Evolutionary conservation across 2,797 vertebrate genomes (phyloP).

Genomic region (Acanthurus lineatus): DNA sequence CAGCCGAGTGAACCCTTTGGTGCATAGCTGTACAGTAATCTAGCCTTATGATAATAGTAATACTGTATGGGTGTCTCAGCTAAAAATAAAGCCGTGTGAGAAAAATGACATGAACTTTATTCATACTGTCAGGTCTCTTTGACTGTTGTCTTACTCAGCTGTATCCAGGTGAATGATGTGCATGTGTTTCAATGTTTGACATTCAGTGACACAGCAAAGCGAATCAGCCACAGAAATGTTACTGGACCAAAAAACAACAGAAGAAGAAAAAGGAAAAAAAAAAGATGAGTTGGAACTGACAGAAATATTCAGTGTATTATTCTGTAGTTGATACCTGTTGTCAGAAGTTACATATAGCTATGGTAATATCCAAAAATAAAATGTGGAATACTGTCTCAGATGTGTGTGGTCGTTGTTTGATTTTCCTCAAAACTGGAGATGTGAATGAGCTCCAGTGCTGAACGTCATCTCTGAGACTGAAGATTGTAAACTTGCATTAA

Average conservation of each 20-base stretch:
- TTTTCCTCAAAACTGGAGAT: background rate
- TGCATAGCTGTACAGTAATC: conserved; percentile 91
- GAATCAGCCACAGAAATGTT: conserved; percentile 86
- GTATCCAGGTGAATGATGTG: conserved; percentile 92
- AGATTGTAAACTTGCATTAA: background rate
- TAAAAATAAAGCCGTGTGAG: conserved; percentile 64
- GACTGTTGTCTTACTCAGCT: conserved; percentile 87
- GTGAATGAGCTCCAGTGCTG: background rate
- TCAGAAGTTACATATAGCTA: conserved; percentile 94
- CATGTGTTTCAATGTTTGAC: conserved; percentile 92
- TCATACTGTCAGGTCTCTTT: conserved; percentile 82
- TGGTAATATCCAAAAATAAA: conserved; percentile 95
- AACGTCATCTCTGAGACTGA: background rate
- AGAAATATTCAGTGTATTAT: conserved; percentile 85
- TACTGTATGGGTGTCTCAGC: conserved; percentile 83
- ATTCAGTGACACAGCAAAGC: conserved; percentile 73
- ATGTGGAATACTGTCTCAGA: conserved; percentile 86
- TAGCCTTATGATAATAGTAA: conserved; percentile 92
- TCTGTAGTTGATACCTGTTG: conserved; percentile 93
- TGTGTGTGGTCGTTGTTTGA: conserved; percentile 13
- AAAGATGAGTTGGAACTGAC: conserved; percentile 63
- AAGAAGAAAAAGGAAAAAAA: conserved; percentile 59
- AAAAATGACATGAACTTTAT: conserved; percentile 60
- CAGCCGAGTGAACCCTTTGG: conserved; percentile 90
- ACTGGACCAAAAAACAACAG: conserved; percentile 90